Base-by-base conservation (phyloP, 2,113 vertebrate species). In the Sula dactylatra region DNA sequence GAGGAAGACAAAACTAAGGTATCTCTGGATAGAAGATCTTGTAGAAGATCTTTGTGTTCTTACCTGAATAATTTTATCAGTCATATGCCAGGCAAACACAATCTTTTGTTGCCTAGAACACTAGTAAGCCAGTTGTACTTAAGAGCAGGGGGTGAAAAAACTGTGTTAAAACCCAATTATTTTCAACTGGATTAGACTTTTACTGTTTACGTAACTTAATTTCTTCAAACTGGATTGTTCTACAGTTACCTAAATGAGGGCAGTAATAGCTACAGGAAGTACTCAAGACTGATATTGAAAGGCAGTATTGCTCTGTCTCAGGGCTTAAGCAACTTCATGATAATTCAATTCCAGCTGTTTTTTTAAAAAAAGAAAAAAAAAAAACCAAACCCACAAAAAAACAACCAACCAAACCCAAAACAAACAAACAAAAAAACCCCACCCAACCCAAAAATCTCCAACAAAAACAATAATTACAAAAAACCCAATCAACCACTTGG, bases 1-100 rank as follows among this genome's bases (percentile, higher is more conserved):
- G 56, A 98, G 99, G 94, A 99, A 99, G 97, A 99, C 98, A 34
- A 99, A 99, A 88, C 99, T 99, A 74, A 98, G 99, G 99, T 99
- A 97, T 79, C 21, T 74, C 64, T 88, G 82, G 5, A 13, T n/a
- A n/a, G n/a, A n/a, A n/a, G n/a, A n/a, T n/a, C n/a, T n/a, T n/a
- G 44, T 21, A 55, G 70, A 91, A 32, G 31, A 11, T 72, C 16
- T 31, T 84, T 25, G 16, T 91, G 18, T n/a, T 89, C 42, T 85
- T 82, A 14, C 16, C 4, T 61, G 31, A 72, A 61, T 64, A 19
- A 65, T 82, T 78, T 59, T 40, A 40, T 36, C 34, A 59, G 3
- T 62, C 0, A 0, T 13, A 5, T 44, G 8, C 25, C 13, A 50
- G 40, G 40, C 2, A 3, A 86, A 62, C 36, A 19, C 29, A n/a